Evolutionary conservation across 2,888 invertebrate species (phyloP), one percentile per base, ranked within the genome.

Genomic region (Philonicus albiceps): DNA sequence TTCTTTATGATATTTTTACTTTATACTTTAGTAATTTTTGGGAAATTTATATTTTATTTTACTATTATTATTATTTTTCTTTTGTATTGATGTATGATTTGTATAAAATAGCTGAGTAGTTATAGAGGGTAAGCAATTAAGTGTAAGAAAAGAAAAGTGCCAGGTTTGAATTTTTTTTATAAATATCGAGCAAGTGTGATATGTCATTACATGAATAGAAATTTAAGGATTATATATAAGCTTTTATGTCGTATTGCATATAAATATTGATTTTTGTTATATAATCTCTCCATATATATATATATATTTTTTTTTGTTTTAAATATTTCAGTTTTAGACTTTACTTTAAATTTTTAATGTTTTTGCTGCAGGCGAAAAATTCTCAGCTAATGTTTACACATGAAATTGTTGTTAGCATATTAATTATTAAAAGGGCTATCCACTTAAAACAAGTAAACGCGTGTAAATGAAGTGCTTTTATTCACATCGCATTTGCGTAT

Each of bases 151-250:
- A 84, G 37, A 27, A 84, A 84, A 84, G 84, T 84, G 84, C 84
- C 84, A 84, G 84, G 72, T 84, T 72, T 43, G 84, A 73, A 84
- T 40, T 84, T 73, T n/a, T 64, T 84, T 84, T 84, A 84, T 73
- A 84, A 40, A 43, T 84, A 73, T 73, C 84, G 73, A 84, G 72
- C 84, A 84, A 84, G 84, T 84, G 84, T 84, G 84, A 84, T 84
- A 84, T 72, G 43, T 43, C 84, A 84, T 81, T 55, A 49, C 49
- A 80, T 53, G 81, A 81, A 55, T 64, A 64, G 64, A 27, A 64
- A 64, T 2, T n/a, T 64, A 19, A 64, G 22, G 27, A 64, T 27
- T 64, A 19, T 19, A 64, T 64, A 64, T 64, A 64, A 64, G 64
- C 64, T 27, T 64, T 22, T 27, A 2, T 27, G 11, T 22, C 64